Evolutionary conservation across 2,113 vertebrate genomes (phyloP).

Genomic region (Alligator mississippiensis): DNA sequence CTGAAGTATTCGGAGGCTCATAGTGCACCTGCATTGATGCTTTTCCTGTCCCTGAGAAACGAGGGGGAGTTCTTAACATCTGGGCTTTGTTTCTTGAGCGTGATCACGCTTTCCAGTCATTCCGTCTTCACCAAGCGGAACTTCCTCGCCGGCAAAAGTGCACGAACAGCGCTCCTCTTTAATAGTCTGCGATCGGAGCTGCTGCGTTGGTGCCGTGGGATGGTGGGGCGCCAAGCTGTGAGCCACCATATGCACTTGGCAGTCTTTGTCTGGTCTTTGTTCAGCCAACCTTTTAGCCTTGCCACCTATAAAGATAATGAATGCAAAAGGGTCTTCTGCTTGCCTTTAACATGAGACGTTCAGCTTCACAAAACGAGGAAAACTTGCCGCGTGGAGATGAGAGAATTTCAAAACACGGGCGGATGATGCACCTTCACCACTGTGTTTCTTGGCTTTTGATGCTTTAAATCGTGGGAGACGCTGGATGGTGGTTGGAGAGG

Average conservation of each 20-base stretch:
- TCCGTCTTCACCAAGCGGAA: conserved; percentile 77
- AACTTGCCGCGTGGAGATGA: conserved; percentile 37
- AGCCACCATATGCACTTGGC: conserved; percentile 81
- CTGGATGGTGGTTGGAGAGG: neutral
- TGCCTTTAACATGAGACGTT: conserved; percentile 71
- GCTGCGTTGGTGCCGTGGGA: conserved; percentile 78
- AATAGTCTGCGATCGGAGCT: conserved; percentile 74
- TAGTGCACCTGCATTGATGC: conserved; percentile 52
- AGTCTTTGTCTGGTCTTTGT: conserved; percentile 80
- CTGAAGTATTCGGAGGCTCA: conserved; percentile 20
- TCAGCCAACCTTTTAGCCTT: conserved; percentile 80
- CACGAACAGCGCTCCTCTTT: conserved; percentile 75
- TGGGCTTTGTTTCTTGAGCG: conserved; percentile 60
- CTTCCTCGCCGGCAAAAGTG: conserved; percentile 79
- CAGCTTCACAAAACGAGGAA: conserved; percentile 62
- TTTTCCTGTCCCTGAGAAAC: conserved; percentile 57
- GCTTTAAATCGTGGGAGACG: neutral
- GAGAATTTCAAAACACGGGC: conserved; percentile 47
- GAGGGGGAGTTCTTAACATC: conserved; percentile 65
- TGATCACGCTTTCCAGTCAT: conserved; percentile 64
- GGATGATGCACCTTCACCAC: neutral
- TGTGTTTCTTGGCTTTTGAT: conserved; percentile 26
- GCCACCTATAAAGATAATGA: conserved; percentile 80
- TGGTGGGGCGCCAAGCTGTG: conserved; percentile 79
- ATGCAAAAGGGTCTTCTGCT: conserved; percentile 72